These are phyloP conservation scores for Casuarius casuarius DNA, from an alignment of 2,113 vertebrate species.

Conservation along the genomic window DNA sequence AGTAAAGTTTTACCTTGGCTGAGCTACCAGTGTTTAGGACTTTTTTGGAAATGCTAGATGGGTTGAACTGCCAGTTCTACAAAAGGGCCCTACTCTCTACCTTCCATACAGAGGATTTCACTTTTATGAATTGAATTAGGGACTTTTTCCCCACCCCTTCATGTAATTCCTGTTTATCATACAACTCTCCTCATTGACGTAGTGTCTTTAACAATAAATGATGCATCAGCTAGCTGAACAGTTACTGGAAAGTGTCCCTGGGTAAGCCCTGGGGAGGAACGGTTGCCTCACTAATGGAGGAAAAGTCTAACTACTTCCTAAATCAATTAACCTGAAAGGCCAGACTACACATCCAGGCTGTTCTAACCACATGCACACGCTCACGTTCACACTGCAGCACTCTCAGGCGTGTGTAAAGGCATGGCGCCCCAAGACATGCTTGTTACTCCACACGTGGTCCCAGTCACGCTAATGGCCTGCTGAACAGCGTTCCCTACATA, in stretches of 20 bases:
- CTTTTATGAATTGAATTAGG: background rate
- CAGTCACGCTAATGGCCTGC: background rate
- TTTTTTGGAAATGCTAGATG: background rate
- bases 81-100: background rate
- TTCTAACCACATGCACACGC: background rate
- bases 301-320: slow-evolving; percentile 70
- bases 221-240: slow-evolving; percentile 62
- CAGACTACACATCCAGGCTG: background rate
- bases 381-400: background rate
- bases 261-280: slow-evolving; percentile 41
- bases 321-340: slow-evolving; percentile 67
- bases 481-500: background rate
- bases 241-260: slow-evolving; percentile 68
- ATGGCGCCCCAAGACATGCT: background rate
- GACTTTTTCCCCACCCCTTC: slow-evolving; percentile 32
- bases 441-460: background rate
- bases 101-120: background rate
- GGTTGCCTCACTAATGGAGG: slow-evolving; percentile 70
- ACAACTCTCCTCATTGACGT: slow-evolving; percentile 51
- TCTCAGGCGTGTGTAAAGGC: background rate
- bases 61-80: background rate
- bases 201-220: slow-evolving; percentile 51
- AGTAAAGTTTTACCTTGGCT: background rate
- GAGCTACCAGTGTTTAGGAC: background rate
- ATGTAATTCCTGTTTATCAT: slow-evolving; percentile 24